These are phyloP conservation scores for Hirtodrosophila cameraria DNA, from an alignment of 2,888 invertebrate genomes.

Conservation along the genomic window DNA sequence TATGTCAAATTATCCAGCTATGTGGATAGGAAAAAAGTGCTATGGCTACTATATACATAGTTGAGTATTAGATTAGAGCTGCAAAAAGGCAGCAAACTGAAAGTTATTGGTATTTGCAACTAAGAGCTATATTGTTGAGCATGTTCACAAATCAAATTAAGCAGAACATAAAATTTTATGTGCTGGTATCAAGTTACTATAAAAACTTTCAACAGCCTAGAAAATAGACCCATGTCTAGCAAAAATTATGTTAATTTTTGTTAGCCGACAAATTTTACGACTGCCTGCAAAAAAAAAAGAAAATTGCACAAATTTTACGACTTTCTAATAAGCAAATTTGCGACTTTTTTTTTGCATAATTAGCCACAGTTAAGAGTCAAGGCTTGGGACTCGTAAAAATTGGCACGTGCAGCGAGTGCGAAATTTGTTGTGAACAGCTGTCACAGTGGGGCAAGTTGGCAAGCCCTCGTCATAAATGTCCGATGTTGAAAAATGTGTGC, in stretches of 20 bases:
- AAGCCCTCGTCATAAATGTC: slow-evolving; percentile 68
- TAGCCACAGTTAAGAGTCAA: slow-evolving; percentile 44
- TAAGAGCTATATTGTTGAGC: slow-evolving; percentile 1
- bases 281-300: slow-evolving; percentile 12
- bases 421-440: slow-evolving; percentile 51
- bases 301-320: slow-evolving; percentile 63
- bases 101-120: too few relatives aligned
- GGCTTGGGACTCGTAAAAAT: slow-evolving; percentile 49
- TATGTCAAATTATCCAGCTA: slow-evolving; percentile 55
- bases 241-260: slow-evolving; percentile 52
- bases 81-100: not conserved
- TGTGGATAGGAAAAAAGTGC: not conserved
- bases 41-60: too few relatives aligned
- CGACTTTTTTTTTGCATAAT: slow-evolving; percentile 66
- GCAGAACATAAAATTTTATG: slow-evolving; percentile 45
- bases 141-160: slow-evolving; percentile 37
- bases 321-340: slow-evolving; percentile 73
- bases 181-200: slow-evolving; percentile 40
- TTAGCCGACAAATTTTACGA: slow-evolving; percentile 47
- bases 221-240: slow-evolving; percentile 36
- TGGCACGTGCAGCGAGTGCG: slow-evolving; percentile 54
- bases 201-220: slow-evolving; percentile 36
- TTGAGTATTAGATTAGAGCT: not conserved
- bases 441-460: slow-evolving; percentile 29
- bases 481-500: slow-evolving; percentile 39